Percentiles rank a stretch among this genome's conserved stretches.
Conservation (phyloP, 2,113 vertebrate species). For the Rhabdornis inornatus region DNA sequence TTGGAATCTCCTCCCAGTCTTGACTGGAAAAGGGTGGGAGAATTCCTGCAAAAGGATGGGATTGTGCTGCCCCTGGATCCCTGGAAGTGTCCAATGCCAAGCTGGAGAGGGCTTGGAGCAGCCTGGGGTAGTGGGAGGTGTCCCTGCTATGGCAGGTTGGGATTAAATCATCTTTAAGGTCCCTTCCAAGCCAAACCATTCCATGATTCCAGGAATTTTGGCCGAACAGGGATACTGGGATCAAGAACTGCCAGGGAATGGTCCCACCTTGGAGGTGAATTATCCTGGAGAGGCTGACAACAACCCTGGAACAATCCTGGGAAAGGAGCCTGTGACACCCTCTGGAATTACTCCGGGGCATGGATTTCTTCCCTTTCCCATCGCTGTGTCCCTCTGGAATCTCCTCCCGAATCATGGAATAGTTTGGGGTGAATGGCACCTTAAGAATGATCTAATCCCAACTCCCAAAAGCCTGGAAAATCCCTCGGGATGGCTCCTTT, state of each 20-base stretch:
- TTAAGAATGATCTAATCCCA: rapidly evolving
- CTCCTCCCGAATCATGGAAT: rapidly evolving
- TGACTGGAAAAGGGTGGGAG: neutral
- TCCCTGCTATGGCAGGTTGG: neutral
- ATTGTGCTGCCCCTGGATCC: neutral
- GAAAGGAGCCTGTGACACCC: neutral
- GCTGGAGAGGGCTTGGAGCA: neutral
- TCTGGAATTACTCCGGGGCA: neutral
- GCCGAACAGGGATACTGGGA: rapidly evolving
- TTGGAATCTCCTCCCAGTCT: neutral
- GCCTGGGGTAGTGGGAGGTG: rapidly evolving
- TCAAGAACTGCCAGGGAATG: neutral
- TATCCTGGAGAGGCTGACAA: neutral
- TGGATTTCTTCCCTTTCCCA: rapidly evolving
- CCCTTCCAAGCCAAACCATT: neutral
- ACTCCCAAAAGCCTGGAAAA: neutral
- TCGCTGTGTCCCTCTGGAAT: neutral
- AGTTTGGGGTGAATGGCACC: neutral
- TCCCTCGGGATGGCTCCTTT: neutral
- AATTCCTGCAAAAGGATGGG: neutral
- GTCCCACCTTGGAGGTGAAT: neutral
- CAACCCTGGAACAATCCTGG: neutral
- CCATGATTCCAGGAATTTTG: neutral
- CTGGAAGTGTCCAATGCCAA: neutral
- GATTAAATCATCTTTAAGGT: neutral